A percentile compares a stretch with the other conserved stretches of the same genome.
phyloP scores from a whole-genome alignment of 1,140 invertebrate species.

The Tetranychus urticae region DNA sequence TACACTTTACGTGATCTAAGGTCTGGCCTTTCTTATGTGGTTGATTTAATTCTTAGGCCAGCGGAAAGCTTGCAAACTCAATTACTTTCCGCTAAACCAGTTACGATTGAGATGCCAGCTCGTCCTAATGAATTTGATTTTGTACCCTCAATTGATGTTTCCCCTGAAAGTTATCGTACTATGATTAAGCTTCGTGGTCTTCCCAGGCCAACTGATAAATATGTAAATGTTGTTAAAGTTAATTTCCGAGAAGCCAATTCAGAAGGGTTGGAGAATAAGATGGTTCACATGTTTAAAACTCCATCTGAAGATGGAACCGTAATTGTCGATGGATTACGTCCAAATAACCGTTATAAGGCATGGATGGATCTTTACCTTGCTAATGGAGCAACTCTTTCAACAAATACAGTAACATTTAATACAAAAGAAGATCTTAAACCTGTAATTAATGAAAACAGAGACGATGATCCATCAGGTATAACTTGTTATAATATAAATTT shows the following conservation, averaged over 20 bases:
- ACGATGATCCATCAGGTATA: background rate
- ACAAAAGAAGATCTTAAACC: constrained; percentile 8
- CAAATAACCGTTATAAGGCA: constrained; percentile 32
- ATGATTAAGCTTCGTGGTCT: constrained; percentile 44
- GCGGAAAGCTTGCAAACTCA: constrained; percentile 42
- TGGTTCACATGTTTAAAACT: constrained; percentile 45
- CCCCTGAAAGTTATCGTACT: constrained; percentile 25
- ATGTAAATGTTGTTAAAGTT: constrained; percentile 64
- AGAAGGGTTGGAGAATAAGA: constrained; percentile 28
- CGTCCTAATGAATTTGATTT: constrained; percentile 42
- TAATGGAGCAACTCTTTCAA: constrained; percentile 12
- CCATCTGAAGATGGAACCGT: constrained; percentile 49
- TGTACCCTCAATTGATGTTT: constrained; percentile 37
- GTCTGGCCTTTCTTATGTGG: constrained; percentile 42
- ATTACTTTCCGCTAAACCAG: constrained; percentile 37
- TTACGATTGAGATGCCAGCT: constrained; percentile 31
- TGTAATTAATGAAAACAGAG: background rate
- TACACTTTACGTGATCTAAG: constrained; percentile 44
- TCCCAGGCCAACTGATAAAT: constrained; percentile 61
- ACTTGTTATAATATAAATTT: background rate
- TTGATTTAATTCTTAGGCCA: constrained; percentile 48
- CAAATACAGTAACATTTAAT: constrained; percentile 13
- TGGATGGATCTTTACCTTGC: constrained; percentile 13
- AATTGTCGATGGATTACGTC: constrained; percentile 41
- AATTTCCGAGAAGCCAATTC: constrained; percentile 43